Percentiles rank a stretch among this genome's conserved stretches.
Evolutionary conservation across 2,888 invertebrate species (phyloP).

Genomic region (Tridacna gigas): DNA sequence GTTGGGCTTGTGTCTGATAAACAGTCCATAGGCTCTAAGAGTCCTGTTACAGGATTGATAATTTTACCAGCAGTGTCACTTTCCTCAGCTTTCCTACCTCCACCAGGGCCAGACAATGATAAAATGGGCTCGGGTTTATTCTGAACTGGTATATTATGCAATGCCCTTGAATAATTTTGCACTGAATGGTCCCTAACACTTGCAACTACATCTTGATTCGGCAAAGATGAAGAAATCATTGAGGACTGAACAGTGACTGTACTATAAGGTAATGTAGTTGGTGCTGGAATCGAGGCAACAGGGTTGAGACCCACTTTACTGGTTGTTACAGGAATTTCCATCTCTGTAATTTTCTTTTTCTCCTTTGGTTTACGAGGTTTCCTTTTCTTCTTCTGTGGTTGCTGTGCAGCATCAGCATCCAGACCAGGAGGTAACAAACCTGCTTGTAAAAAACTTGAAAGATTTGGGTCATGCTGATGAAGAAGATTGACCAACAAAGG

Average conservation of each 20-base stretch:
- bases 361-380: slow-evolving; percentile 74
- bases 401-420: slow-evolving; percentile 64
- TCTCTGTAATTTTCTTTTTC: slow-evolving; percentile 63
- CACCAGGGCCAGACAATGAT: slow-evolving; percentile 57
- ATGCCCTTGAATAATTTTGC: slow-evolving; percentile 57
- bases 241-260: slow-evolving; percentile 26
- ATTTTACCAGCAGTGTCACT: slow-evolving; percentile 77
- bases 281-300: slow-evolving; percentile 22
- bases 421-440: slow-evolving; percentile 71
- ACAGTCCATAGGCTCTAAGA: slow-evolving; percentile 78
- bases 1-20: slow-evolving; percentile 74
- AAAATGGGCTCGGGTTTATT: slow-evolving; percentile 48
- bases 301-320: slow-evolving; percentile 55
- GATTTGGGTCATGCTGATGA: slow-evolving; percentile 92
- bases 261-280: slow-evolving; percentile 21
- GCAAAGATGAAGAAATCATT: slow-evolving; percentile 27
- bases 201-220: slow-evolving; percentile 40
- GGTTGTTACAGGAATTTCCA: slow-evolving; percentile 58
- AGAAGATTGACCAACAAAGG: slow-evolving; percentile 95
- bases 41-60: slow-evolving; percentile 81
- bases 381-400: slow-evolving; percentile 72
- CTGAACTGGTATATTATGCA: slow-evolving; percentile 58
- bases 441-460: slow-evolving; percentile 67
- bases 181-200: slow-evolving; percentile 48
- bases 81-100: slow-evolving; percentile 38